These are phyloP conservation scores for Eilema griseolum DNA, from an alignment of 2,888 invertebrate species.

Conservation along the genomic window DNA sequence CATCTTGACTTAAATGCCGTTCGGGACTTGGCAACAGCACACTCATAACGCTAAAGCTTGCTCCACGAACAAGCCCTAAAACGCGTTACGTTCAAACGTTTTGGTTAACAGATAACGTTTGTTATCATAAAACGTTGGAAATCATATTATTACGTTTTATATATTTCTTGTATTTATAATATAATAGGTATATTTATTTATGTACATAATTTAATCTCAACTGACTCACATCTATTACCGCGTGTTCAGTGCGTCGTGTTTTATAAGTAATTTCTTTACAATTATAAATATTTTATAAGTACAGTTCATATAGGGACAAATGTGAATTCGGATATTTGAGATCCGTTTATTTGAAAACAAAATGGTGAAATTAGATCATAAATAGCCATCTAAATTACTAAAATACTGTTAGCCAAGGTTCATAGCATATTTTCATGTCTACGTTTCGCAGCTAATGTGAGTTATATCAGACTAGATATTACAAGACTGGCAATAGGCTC, in stretches of 20 bases:
- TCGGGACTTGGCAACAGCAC: not conserved
- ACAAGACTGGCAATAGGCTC: no score
- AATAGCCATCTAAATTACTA: not conserved
- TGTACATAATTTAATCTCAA: conserved; percentile 64
- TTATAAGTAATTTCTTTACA: conserved; percentile 41
- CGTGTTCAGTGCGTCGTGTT: conserved; percentile 47
- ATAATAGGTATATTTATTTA: conserved; percentile 53
- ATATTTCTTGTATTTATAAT: conserved; percentile 51
- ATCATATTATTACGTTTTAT: conserved; percentile 55
- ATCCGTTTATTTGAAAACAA: conserved; percentile 49
- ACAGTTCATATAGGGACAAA: conserved; percentile 43
- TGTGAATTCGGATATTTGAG: conserved; percentile 61
- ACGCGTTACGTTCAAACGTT: conserved; percentile 51
- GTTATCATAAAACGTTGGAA: conserved; percentile 35
- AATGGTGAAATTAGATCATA: conserved; percentile 20
- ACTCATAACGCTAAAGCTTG: not conserved
- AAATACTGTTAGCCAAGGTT: not conserved
- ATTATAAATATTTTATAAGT: conserved; percentile 52
- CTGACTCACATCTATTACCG: conserved; percentile 49
- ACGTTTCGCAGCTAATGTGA: not conserved
- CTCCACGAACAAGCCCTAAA: conserved; percentile 28
- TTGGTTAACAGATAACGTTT: conserved; percentile 30
- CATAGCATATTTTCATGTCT: not conserved
- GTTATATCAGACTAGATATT: not conserved
- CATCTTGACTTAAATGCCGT: not conserved